A percentile compares a stretch with the other conserved stretches of the same genome.
Conservation (phyloP, 2,797 vertebrate genomes). For the Leptodactylus fallax region DNA sequence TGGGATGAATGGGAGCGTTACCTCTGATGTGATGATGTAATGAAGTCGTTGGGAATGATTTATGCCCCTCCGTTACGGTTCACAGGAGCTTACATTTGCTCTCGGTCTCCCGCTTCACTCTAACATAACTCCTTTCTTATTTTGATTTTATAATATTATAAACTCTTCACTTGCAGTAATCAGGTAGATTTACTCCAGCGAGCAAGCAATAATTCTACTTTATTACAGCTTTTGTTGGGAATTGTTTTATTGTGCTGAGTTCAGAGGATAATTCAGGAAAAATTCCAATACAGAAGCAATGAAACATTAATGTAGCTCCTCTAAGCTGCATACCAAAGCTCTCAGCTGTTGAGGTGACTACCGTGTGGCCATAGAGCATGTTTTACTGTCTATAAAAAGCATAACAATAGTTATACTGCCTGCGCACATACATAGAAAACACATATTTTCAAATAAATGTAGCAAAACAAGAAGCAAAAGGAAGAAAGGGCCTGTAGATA, state of each 20-base stretch:
- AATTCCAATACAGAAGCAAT: constrained; percentile 59
- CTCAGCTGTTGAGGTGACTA: constrained; percentile 2
- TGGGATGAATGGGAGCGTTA: constrained; percentile 33
- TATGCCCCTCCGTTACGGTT: constrained; percentile 48
- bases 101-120: constrained; percentile 46
- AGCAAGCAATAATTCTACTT: constrained; percentile 60
- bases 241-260: constrained; percentile 52
- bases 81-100: constrained; percentile 61
- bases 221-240: constrained; percentile 57
- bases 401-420: neutral
- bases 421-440: neutral
- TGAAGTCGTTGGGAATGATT: constrained; percentile 54
- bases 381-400: constrained; percentile 25
- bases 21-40: constrained; percentile 55
- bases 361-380: constrained; percentile 8
- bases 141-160: constrained; percentile 63
- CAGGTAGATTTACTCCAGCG: constrained; percentile 57
- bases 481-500: neutral
- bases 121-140: constrained; percentile 60
- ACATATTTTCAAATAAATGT: constrained; percentile 14
- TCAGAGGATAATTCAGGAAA: constrained; percentile 52
- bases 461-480: neutral
- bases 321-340: constrained; percentile 17
- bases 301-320: constrained; percentile 57
- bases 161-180: constrained; percentile 62